phyloP scores from a whole-genome alignment of 2,888 invertebrate genomes.

The Blastobasis adustella region DNA sequence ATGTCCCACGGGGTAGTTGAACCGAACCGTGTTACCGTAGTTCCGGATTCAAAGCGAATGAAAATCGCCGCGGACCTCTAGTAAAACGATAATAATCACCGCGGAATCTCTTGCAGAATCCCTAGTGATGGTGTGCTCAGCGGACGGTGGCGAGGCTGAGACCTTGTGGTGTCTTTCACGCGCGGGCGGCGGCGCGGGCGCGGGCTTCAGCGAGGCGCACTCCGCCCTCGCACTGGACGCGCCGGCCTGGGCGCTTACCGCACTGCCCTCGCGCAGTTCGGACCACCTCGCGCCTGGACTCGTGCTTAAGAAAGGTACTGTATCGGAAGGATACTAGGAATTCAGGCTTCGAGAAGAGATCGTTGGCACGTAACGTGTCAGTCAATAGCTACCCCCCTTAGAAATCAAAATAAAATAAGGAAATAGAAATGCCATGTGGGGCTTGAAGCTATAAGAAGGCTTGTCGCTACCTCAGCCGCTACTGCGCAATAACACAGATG shows the following conservation, averaged over 20 bases:
- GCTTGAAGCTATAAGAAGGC: no score
- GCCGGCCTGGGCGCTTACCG: constrained; percentile 88
- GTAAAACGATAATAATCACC: background rate
- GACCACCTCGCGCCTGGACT: constrained; percentile 48
- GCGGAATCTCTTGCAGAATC: constrained; percentile 50
- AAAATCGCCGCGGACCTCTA: background rate
- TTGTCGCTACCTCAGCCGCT: no score
- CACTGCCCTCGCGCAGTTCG: constrained; percentile 43
- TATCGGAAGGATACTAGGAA: background rate
- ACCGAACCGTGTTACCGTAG: no score
- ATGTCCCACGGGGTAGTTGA: no score
- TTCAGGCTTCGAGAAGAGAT: no score
- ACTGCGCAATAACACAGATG: no score
- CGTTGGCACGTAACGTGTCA: no score
- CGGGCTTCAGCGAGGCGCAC: constrained; percentile 84
- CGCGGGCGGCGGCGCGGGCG: constrained; percentile 77
- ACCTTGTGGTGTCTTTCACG: constrained; percentile 74
- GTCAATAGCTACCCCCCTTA: no score
- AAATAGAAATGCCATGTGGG: no score
- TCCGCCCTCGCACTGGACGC: constrained; percentile 87
- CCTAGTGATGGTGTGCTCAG: constrained; percentile 66
- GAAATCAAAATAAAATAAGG: no score
- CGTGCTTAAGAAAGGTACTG: constrained; percentile 11
- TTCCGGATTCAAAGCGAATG: background rate
- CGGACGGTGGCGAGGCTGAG: constrained; percentile 62